These are phyloP conservation scores for Gymnocypris eckloni DNA, from an alignment of 2,797 vertebrate species.

Conservation along the genomic window DNA sequence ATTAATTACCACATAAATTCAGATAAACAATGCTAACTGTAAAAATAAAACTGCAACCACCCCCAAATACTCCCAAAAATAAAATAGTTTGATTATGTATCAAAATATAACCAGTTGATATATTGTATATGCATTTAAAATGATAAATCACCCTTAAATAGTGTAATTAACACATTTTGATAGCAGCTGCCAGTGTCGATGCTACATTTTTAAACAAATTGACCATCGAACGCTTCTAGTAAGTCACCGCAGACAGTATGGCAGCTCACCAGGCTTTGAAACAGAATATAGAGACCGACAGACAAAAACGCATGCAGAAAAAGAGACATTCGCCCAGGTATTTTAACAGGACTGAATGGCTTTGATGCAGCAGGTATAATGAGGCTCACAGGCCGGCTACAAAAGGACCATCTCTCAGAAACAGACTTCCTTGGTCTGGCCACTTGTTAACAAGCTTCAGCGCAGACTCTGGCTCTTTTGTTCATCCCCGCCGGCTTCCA, in stretches of 20 bases:
- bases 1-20: background rate
- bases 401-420: constrained; percentile 53
- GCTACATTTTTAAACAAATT: background rate
- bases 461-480: constrained; percentile 49
- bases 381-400: constrained; percentile 52
- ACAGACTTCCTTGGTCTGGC: constrained; percentile 45
- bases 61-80: background rate
- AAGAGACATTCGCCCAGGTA: constrained; percentile 43
- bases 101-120: background rate
- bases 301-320: constrained; percentile 5
- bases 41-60: background rate
- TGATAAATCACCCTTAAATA: background rate
- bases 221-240: background rate
- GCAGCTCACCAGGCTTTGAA: constrained; percentile 9
- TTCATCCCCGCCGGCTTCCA: constrained; percentile 32
- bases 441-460: constrained; percentile 60
- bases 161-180: background rate
- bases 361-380: constrained; percentile 59
- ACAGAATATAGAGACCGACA: constrained; percentile 16
- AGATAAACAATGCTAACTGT: background rate
- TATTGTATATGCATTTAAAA: background rate
- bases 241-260: constrained; percentile 9
- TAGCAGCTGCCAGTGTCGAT: background rate
- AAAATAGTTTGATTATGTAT: background rate
- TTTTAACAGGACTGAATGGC: constrained; percentile 52